A percentile compares a stretch with the other conserved stretches of the same genome.
Evolutionary conservation across 2,888 invertebrate genomes (phyloP).

Genomic region (Xestia rhomboidea): DNA sequence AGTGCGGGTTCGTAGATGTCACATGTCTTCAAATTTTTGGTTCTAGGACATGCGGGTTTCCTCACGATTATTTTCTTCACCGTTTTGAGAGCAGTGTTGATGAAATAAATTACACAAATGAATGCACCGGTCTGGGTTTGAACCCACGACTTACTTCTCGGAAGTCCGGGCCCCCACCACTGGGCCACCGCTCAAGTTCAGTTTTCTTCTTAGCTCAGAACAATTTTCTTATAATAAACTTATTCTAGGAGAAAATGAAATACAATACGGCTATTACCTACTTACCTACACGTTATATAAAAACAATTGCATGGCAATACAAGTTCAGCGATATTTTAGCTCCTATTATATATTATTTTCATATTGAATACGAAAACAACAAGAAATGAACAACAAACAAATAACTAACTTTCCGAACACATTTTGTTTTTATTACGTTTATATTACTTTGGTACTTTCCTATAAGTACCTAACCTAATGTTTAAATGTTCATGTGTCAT

Average conservation of each 20-base stretch:
- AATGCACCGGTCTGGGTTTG: no score
- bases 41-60: no score
- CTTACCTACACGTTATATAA: not conserved
- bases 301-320: constrained; percentile 15
- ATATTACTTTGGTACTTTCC: not conserved
- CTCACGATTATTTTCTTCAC: no score
- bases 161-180: no score
- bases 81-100: no score
- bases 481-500: not conserved
- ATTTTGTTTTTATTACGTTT: constrained; percentile 31
- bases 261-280: not conserved
- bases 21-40: no score
- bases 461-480: not conserved
- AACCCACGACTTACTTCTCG: no score
- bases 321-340: constrained; percentile 37
- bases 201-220: not conserved
- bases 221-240: not conserved
- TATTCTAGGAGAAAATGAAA: not conserved
- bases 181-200: no score
- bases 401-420: constrained; percentile 28
- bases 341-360: constrained; percentile 31
- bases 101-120: no score
- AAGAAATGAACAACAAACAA: constrained; percentile 40
- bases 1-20: no score
- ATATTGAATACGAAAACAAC: constrained; percentile 34